Base-by-base conservation (phyloP, 2,888 invertebrate genomes). In the Acrobasis consociella region DNA sequence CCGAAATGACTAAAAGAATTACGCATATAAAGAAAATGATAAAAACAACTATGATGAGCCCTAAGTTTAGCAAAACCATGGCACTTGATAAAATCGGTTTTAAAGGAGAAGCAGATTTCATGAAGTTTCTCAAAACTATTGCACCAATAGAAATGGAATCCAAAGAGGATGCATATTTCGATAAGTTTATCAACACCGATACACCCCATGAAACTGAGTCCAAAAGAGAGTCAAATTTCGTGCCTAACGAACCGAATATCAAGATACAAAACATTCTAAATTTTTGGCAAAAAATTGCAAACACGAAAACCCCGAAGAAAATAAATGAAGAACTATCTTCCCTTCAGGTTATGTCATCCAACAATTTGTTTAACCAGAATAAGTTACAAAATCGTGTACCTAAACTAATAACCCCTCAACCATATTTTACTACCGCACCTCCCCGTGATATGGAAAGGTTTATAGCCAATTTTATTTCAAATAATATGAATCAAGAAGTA, bases 241-340 rank as follows among this genome's bases (percentile, higher is more conserved):
- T 31, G 31, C 31, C 31, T 31, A 31, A 31, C 2, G 31, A 31
- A 31, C 31, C 31, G 31, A 67, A 59, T 63, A 70, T 72, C 0
- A 69, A 73, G 55, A 62, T 81, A 10, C 69, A 75, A n/a, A 77
- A 68, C 37, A 64, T 82, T 13, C 64, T 82, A 13, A 72, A 75
- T 9, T 80, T 83, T 60, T 65, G 68, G 68, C n/a, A 68, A 62
- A 59, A 9, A 49, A 58, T 66, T 15, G 38, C 49, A 11, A 62
- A 50, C 17, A 52, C 55, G 9, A 56, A 37, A 15, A 9, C 3
- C 15, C 46, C 58, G 38, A 46, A 60, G 7, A 53, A 53, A 5
- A 5, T 17, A n/a, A 7, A 16, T 15, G 15, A 60, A 60, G 38
- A 16, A 15, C 31, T 46, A 7, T 11, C 11, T 46, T 13, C 46